phyloP scores from a whole-genome alignment of 2,888 invertebrate species.

The Acheta domesticus region DNA sequence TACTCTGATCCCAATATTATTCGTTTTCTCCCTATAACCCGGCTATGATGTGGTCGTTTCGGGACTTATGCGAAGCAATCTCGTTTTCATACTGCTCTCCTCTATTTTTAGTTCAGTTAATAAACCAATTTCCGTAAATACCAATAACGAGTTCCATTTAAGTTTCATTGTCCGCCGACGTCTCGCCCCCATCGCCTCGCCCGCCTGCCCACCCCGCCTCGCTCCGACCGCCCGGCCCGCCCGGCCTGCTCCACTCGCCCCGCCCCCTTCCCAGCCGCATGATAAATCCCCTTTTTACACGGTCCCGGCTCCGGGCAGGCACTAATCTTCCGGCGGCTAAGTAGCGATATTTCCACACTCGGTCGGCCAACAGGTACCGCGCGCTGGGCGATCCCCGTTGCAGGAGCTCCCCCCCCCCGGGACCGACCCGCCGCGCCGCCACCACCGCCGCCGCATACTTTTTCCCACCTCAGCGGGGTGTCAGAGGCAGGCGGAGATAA shows the following conservation, averaged over 20 bases:
- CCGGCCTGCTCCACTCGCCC: too few relatives aligned
- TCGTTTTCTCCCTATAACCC: too few relatives aligned
- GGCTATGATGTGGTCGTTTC: too few relatives aligned
- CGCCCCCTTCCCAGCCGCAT: background rate
- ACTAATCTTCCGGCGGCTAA: background rate
- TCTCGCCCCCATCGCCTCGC: background rate
- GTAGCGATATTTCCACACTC: background rate
- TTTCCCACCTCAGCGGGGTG: too few relatives aligned
- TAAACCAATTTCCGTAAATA: constrained; percentile 11
- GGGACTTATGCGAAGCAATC: background rate
- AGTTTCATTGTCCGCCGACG: background rate
- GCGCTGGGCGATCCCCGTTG: too few relatives aligned
- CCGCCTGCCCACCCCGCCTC: background rate
- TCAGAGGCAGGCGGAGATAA: background rate
- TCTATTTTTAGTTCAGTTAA: background rate
- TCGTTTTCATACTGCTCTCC: background rate
- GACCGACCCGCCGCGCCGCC: too few relatives aligned
- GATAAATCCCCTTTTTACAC: constrained; percentile 4
- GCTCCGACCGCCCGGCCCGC: background rate
- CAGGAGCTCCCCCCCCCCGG: too few relatives aligned
- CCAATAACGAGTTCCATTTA: constrained; percentile 2
- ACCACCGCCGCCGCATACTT: too few relatives aligned
- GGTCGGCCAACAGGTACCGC: background rate
- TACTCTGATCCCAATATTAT: too few relatives aligned
- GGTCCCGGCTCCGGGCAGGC: background rate